Base-by-base conservation (phyloP, 1,140 invertebrate species). In the Drosophila erecta region DNA sequence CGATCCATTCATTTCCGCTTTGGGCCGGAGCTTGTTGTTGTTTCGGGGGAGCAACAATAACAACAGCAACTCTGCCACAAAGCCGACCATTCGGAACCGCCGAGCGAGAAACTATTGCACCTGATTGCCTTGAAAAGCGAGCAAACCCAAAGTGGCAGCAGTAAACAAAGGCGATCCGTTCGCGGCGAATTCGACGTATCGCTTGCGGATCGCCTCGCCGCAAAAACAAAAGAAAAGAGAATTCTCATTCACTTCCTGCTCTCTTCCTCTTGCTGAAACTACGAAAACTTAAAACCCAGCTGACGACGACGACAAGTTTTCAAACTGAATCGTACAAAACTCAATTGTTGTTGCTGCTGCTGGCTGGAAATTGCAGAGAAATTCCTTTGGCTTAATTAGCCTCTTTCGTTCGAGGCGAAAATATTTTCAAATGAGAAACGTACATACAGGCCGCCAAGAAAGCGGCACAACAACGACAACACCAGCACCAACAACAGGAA, bases 331-430 rank as follows among this genome's bases (percentile, higher is more conserved):
- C 41, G 41, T 44, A 74, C 83, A 61, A 86, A 86, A 86, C 83
- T 87, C 79, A 86, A 76, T 86, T 86, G 79, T 46, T 76, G 65
- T 40, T 65, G 58, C 12, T 71, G 69, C 33, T 53, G 69, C n/a
- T 53, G 69, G 58, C 47, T 80, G 59, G 64, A 87, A 89, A 89
- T 89, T 89, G 84, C 84, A 89, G 79, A 89, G 84, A 89, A 87
- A 87, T 87, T 87, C 84, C 84, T 89, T 87, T 89, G 84, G 84
- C 84, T 87, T 87, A 87, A 86, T 86, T 86, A 86, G 83, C 83
- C 83, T 86, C 83, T 86, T 86, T 87, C 83, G 83, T 86, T 83
- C 79, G 83, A 50, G 83, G 83, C 83, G 84, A 86, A 89, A 89
- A 86, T 86, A 86, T 89, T 83, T 86, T 87, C 79, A 89, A 89